A percentile compares a stretch with the other conserved stretches of the same genome.
Evolutionary conservation across 2,797 vertebrate genomes (phyloP).

Genomic region (Gephyroberyx darwinii): DNA sequence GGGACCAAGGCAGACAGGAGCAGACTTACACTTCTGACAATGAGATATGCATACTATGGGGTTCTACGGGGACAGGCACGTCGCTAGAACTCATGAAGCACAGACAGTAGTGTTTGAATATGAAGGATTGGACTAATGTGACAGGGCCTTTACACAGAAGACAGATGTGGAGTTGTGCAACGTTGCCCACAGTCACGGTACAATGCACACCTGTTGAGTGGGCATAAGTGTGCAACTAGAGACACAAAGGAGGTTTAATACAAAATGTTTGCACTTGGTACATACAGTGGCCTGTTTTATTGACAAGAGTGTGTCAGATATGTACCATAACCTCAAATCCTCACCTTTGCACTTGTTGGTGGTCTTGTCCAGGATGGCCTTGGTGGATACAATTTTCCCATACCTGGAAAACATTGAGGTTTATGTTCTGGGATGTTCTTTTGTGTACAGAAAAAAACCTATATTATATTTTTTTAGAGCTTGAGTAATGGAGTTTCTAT

Average conservation of each 20-base stretch:
- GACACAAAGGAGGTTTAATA: background rate
- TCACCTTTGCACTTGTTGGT: constrained; percentile 98
- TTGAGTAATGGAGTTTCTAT: constrained; percentile 15
- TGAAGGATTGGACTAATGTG: constrained; percentile 5
- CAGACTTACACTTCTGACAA: constrained; percentile 35
- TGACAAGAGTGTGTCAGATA: background rate
- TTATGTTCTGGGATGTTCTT: constrained; percentile 14
- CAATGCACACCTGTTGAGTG: constrained; percentile 33
- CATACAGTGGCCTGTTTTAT: background rate
- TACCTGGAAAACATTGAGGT: constrained; percentile 81
- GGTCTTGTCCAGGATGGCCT: constrained; percentile 95
- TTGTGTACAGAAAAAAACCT: constrained; percentile 2
- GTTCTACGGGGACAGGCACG: constrained; percentile 9
- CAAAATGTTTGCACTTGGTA: background rate
- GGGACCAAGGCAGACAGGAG: constrained; percentile 30
- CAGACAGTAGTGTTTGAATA: background rate
- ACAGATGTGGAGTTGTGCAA: constrained; percentile 60
- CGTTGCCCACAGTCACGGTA: constrained; percentile 29
- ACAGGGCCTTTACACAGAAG: constrained; percentile 16
- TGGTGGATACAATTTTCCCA: constrained; percentile 97
- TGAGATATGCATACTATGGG: constrained; percentile 20
- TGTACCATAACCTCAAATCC: constrained; percentile 33
- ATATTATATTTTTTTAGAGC: too few relatives aligned
- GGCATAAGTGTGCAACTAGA: constrained; percentile 18
- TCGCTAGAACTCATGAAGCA: constrained; percentile 19